These are phyloP conservation scores for Dicyrtomina minuta DNA, from an alignment of 2,888 invertebrate genomes.

Conservation along the genomic window DNA sequence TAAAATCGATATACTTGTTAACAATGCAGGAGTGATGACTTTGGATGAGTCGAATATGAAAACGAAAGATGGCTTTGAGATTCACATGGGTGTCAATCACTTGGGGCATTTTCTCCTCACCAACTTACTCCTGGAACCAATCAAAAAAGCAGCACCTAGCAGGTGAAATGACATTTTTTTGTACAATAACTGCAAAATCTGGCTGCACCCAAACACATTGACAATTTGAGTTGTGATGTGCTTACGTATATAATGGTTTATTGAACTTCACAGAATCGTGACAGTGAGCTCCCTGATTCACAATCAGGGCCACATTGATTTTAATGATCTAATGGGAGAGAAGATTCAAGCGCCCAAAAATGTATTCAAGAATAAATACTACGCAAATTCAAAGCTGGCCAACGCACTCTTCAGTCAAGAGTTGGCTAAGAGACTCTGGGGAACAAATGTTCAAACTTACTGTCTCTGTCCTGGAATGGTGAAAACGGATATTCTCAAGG, in stretches of 20 bases:
- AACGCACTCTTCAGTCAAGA: conserved; percentile 72
- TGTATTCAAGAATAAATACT: conserved; percentile 55
- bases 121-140: conserved; percentile 68
- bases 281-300: conserved; percentile 71
- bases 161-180: conserved; percentile 62
- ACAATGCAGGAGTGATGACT: conserved; percentile 67
- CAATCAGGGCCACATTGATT: conserved; percentile 68
- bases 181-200: too few relatives aligned
- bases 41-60: conserved; percentile 60
- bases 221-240: background rate
- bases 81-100: conserved; percentile 82
- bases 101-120: conserved; percentile 85
- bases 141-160: conserved; percentile 68
- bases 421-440: conserved; percentile 63
- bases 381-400: conserved; percentile 75
- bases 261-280: conserved; percentile 63
- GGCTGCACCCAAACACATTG: too few relatives aligned
- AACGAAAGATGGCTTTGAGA: conserved; percentile 74
- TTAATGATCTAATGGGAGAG: conserved; percentile 67
- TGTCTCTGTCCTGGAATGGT: conserved; percentile 78
- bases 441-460: conserved; percentile 66
- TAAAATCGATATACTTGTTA: conserved; percentile 55
- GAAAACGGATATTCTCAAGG: conserved; percentile 70
- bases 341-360: conserved; percentile 51
- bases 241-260: background rate